These are phyloP conservation scores for Gymnoscopelus microlampas DNA, from an alignment of 2,797 vertebrate genomes.

Conservation along the genomic window DNA sequence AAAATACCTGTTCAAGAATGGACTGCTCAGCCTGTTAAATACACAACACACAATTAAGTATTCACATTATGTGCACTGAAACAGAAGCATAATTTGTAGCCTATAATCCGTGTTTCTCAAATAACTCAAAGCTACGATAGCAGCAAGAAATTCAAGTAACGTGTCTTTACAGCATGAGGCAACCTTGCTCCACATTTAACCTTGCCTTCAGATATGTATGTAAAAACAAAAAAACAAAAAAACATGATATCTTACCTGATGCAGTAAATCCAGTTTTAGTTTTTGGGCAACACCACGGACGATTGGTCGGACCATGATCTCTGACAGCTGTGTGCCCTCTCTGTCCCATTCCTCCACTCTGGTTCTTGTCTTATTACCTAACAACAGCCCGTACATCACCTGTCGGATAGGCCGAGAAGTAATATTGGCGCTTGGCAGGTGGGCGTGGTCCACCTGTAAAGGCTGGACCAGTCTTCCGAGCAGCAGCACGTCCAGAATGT, in stretches of 20 bases:
- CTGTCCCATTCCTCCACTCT: constrained; percentile 41
- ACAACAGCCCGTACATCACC: constrained; percentile 58
- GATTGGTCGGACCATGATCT: background rate
- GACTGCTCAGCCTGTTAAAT: constrained; percentile 65
- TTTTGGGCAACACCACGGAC: background rate
- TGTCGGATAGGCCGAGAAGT: constrained; percentile 50
- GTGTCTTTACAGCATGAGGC: too few relatives aligned
- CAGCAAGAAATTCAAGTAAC: too few relatives aligned
- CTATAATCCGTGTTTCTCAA: too few relatives aligned
- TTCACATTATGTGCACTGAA: too few relatives aligned
- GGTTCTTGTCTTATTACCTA: background rate
- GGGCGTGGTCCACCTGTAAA: background rate
- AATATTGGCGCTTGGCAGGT: constrained; percentile 18
- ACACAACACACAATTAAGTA: too few relatives aligned
- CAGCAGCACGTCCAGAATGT: constrained; percentile 43
- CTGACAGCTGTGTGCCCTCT: background rate
- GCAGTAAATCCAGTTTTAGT: constrained; percentile 6
- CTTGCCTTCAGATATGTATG: constrained; percentile 53
- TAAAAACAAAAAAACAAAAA: too few relatives aligned
- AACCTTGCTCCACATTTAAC: too few relatives aligned
- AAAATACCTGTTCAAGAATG: constrained; percentile 69
- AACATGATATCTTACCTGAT: constrained; percentile 31
- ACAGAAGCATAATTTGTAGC: too few relatives aligned
- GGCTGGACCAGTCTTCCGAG: background rate
- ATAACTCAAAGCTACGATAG: background rate